Base-by-base conservation (phyloP, 2,113 vertebrate genomes). In the Entelurus aequoreus region DNA sequence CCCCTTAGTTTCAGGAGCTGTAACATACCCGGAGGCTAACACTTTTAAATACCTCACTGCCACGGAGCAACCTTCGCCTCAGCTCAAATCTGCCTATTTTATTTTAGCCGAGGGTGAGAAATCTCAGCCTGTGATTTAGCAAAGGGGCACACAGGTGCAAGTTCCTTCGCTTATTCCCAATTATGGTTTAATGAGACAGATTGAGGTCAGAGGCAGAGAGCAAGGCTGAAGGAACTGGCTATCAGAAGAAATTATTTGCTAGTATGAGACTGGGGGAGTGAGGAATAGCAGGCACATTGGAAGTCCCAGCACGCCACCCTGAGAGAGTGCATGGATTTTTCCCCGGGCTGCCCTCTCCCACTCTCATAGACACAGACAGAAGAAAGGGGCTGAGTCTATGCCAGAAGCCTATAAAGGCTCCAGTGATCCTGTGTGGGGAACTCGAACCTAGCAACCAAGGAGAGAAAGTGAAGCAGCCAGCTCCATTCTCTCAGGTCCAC, bases 181-280 rank as follows among this genome's bases (percentile, higher is more conserved):
- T 87, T 83, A 86, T 72, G 74, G 78, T 86, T 87, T 82, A 86
- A 81, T 65, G 52, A 84, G 85, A 84, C 71, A 80, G 85, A 88
- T 88, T 88, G 81, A 81, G 85, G 84, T 85, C 84, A 84, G 75
- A 65, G 58, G 54, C 74, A 63, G 66, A 75, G 82, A 81, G 77
- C 62, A 28, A 21, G 75, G 74, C 72, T 35, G 55, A 52, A 16
- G 56, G 63, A 74, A 70, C 60, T 65, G 51, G 68, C 70, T 75
- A 56, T 76, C 72, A 73, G 71, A 62, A 61, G 66, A 44, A 63
- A 55, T 71, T 76, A 72, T 77, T 57, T 48, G 40, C 69, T 74
- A 62, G 49, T 5, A 37, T 61, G 64, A 48, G 66, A 28, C 59
- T 55, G 35, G 55, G 68, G 74, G 72, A 16, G 68, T 35, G 7